Evolutionary conservation across 2,113 vertebrate species (phyloP), one percentile per base, ranked within the genome.

Genomic region (Cyphomyrus discorhynchus): DNA sequence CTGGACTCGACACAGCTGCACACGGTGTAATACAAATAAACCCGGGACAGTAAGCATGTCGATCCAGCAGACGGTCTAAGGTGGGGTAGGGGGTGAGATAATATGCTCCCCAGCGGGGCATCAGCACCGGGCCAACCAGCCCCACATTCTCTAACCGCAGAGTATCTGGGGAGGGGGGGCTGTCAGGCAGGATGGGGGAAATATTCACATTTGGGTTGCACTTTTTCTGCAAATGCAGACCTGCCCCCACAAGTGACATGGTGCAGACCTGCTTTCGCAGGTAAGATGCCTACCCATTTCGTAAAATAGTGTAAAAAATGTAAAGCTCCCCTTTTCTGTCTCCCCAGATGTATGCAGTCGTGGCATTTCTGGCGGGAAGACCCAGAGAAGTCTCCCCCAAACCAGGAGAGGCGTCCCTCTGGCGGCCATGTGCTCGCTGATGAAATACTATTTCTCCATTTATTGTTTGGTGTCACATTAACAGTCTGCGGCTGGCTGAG

Each of bases 381-480:
- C 49, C 7, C 11, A 39, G 85, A 86, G 50, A 86, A 39, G 85
- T 5, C 47, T 53, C 50, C 85, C 49, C 19, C 45, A 86, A 45
- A 39, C 21, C 7, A 3, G 35, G 56, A 85, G 62, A 62, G 24
- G 92, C 91, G 92, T 92, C 92, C 92, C 94, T 91, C 91, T 86
- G 92, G 91, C 92, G 87, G 80, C 84, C 91, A 91, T 88, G 89
- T 91, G 89, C 92, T 90, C 77, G 93, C 90, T 92, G 93, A 94
- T 94, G 94, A 91, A 94, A 90, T 90, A 70, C 82, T 88, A 90
- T 90, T 92, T 92, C 89, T 74, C 93, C 93, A 92, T 94, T 94
- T 96, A 93, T 95, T 92, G 92, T 93, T 94, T 93, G 92, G 93
- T 94, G 95, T 92, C 95, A 95, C 95, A 95, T 96, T 96, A 96